Base-by-base conservation (phyloP, 2,797 vertebrate species). In the Helarctos malayanus region DNA sequence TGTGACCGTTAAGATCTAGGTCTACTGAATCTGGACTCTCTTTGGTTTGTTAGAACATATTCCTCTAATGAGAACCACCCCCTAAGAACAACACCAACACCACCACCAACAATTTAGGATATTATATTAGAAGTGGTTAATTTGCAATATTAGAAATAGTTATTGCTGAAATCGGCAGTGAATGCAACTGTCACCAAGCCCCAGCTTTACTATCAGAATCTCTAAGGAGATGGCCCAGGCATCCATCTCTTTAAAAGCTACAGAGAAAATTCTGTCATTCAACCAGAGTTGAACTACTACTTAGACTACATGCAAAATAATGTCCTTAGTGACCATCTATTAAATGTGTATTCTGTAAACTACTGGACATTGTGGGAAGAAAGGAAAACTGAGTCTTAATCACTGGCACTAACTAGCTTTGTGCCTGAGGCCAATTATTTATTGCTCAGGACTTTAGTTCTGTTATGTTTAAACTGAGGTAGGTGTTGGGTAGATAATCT, bases 121-220 rank as follows among this genome's bases (percentile, higher is more conserved):
- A 13, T 93, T 93, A 27, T 94, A 80, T 68, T 54, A 96, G 59
- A 93, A n/a, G 16, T 21, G 5, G 16, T 75, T 84, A 71, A 52
- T 81, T 81, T 65, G 19, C 92, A 86, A 81, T 78, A 69, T 95
- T 61, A 85, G 49, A 82, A 86, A 73, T 68, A 14, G 27, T 84
- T 82, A 57, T 68, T 84, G 18, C 21, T 90, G 78, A 86, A 65
- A 65, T 78, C 81, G 57, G 0, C 38, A 84, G 57, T 89, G 80
- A 92, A n/a, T 59, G 10, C 49, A 85, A 35, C 57, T 19, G 14
- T 57, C 10, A 9, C 12, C 27, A 63, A 47, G 9, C 5, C 32
- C 41, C 2, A 61, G 14, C 11, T 68, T 71, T 38, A 56, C 54
- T 57, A 25, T 93, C 35, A 84, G 32, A 92, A 90, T 89, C 27